Base-by-base conservation (phyloP, 2,797 vertebrate genomes). In the Sparidentex hasta region DNA sequence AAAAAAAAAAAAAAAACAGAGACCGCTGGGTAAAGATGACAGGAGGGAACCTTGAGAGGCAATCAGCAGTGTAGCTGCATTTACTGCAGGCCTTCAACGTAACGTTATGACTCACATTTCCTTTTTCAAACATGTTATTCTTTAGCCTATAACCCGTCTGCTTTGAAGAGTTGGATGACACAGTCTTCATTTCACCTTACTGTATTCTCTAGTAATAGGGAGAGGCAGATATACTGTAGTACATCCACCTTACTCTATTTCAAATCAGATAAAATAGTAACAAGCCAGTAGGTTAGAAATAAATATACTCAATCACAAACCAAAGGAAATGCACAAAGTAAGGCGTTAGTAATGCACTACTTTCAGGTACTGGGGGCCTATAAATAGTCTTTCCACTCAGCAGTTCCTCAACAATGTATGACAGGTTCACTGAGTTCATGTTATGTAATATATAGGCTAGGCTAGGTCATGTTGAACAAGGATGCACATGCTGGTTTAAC, bases 341-440 rank as follows among this genome's bases (percentile, higher is more conserved):
- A 55, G 44, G 25, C 5, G 48, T 20, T 43, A 44, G 8, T 71
- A 57, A 74, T 58, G 67, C 3, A 62, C 11, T 16, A 17, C 3
- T 29, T 51, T 21, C 63, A 65, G 55, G 38, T 46, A 74, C 41
- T 1, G 9, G 14, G 33, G 51, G 12, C 0, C 62, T 87, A 82
- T 77, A 81, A 82, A 78, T 82, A 86, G 65, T 38, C 16, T 13
- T 25, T 47, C 71, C 73, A 81, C 67, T 84, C 78, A 70, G 82
- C 81, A 81, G 63, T 76, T 78, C 65, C 69, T 81, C 64, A 80
- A 80, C 70, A 83, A 85, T 78, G 77, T 76, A 82, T 71, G 63
- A 75, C 71, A 76, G 76, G 90, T 92, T 93, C 83, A 93, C 0
- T 3, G 81, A 74, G 92, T 91, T 93, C 81, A 85, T 75, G 82